Percentiles rank a stretch among this genome's conserved stretches.
Evolutionary conservation across 2,797 vertebrate species (phyloP).

Genomic region (Paguma larvata): DNA sequence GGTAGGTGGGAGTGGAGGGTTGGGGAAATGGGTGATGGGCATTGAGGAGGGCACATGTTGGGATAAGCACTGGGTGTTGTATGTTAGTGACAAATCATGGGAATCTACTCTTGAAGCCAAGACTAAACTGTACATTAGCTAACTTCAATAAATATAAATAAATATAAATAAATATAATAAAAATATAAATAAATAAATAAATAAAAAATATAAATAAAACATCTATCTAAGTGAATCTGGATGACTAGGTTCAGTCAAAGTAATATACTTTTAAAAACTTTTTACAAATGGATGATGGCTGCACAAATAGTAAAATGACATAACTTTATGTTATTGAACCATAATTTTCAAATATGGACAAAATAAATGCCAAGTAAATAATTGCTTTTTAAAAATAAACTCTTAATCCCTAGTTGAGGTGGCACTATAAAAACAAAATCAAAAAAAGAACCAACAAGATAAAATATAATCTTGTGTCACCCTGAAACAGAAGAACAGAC

Average conservation of each 20-base stretch:
- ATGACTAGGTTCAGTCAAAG: background rate
- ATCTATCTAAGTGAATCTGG: background rate
- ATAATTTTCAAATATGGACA: conserved; percentile 1
- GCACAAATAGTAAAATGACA: background rate
- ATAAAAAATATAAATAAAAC: background rate
- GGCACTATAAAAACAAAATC: background rate
- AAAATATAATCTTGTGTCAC: background rate
- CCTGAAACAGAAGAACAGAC: background rate
- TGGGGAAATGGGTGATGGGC: too few species aligned
- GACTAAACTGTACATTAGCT: too few species aligned
- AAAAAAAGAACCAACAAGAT: background rate
- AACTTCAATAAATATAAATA: too few species aligned
- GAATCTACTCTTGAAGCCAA: too few species aligned
- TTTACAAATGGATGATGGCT: background rate
- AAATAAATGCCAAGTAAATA: conserved; percentile 8
- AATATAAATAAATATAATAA: too few species aligned
- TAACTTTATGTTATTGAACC: background rate
- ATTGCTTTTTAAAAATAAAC: background rate
- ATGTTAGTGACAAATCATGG: too few species aligned
- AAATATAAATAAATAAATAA: background rate
- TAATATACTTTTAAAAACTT: background rate
- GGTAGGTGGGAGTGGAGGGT: too few species aligned
- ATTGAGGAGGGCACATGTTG: too few species aligned
- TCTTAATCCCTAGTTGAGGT: background rate
- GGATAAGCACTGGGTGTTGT: too few species aligned